Evolutionary conservation across 2,113 vertebrate species (phyloP), one percentile per base, ranked within the genome.

Genomic region (Rattus rattus): DNA sequence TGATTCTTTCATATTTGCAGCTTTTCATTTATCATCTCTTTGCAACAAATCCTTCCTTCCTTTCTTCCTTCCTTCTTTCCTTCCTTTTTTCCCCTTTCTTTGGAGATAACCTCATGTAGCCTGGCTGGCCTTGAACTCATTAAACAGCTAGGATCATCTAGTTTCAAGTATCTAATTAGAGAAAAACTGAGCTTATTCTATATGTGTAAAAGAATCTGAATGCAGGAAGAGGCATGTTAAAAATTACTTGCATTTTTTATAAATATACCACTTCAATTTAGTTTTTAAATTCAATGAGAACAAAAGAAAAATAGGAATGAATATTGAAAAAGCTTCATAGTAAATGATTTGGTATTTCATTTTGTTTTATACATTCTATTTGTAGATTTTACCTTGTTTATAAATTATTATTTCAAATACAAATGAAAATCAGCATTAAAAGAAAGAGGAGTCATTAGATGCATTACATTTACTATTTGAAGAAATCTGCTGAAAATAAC

Each of bases 21-120:
- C 28, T 95, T 91, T 95, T 56, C 73, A 94, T 93, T 95, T 91
- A 97, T 33, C 39, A 8, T 90, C 0, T 47, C 30, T 97, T 77
- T 88, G 88, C 65, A 97, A 92, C 73, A 92, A 7, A 91, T 92
- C 63, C 93, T 90, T 93, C 24, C 54, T 59, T 36, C 49, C 17
- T 7, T 79, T 30, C 24, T 47, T 24, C 11, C n/a, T 73, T 10
- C 3, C 36, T 84, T 20, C 20, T 39, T 43, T 26, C 20, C 22
- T 14, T 47, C 39, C 4, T 2, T 43, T 5, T 24, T 13, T 13
- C 2, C n/a, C 12, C 11, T 3, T 24, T 36, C 5, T 16, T n/a
- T 16, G 65, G 30, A 36, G 19, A 54, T 11, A 19, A 39, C 61
- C 7, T 61, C 19, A 90, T 47, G 3, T 76, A 43, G 54, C 70